Conservation (phyloP, 2,888 invertebrate genomes). For the Drosophila mimetica region DNA sequence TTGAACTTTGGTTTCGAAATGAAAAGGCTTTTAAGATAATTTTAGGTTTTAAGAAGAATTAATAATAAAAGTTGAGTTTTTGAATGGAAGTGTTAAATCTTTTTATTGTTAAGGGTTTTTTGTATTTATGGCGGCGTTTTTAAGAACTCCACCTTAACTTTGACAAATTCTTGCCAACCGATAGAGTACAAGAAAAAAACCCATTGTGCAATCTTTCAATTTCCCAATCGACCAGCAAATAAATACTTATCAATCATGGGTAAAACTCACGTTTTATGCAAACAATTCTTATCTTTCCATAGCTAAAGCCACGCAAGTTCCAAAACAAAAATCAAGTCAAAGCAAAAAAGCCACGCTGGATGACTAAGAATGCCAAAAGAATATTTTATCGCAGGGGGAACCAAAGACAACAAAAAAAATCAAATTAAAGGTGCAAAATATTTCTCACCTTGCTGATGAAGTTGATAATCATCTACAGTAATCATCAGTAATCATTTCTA, state of each 20-base stretch:
- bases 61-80: background rate
- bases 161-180: background rate
- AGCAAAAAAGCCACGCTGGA: conserved; percentile 9
- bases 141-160: background rate
- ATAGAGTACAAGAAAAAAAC: background rate
- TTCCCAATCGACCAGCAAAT: conserved; percentile 3
- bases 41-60: background rate
- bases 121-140: background rate
- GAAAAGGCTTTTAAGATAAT: conserved; percentile 6
- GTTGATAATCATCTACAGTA: conserved; percentile 20
- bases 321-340: conserved; percentile 2
- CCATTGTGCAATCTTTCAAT: conserved; percentile 4
- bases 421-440: conserved; percentile 15
- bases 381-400: conserved; percentile 2
- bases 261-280: conserved; percentile 61
- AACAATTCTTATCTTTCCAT: conserved; percentile 52
- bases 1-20: conserved; percentile 19
- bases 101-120: background rate
- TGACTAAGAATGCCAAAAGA: conserved; percentile 44
- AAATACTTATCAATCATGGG: conserved; percentile 42
- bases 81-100: no score
- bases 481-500: conserved; percentile 33
- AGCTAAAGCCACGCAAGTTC: conserved; percentile 13
- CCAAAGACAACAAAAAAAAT: conserved; percentile 1
- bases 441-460: conserved; percentile 24